Evolutionary conservation across 2,797 vertebrate genomes (phyloP).

Genomic region (Sebastes vulpes): DNA sequence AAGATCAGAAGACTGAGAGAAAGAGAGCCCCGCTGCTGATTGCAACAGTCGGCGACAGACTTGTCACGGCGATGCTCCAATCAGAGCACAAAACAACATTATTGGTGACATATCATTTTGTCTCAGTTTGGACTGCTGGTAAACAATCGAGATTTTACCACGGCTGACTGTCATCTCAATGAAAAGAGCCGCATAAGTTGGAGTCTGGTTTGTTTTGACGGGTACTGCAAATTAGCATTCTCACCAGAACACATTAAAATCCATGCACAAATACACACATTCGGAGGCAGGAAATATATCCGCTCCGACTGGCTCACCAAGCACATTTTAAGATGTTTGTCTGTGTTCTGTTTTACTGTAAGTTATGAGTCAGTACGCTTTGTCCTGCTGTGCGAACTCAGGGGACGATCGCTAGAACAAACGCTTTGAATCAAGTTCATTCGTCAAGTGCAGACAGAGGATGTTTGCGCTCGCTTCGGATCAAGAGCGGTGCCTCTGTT

Average conservation of each 20-base stretch:
- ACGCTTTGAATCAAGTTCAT: conserved; percentile 14
- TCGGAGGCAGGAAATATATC: background rate
- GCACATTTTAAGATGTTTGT: background rate
- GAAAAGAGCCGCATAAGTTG: background rate
- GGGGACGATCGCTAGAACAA: background rate
- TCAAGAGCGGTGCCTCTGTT: background rate
- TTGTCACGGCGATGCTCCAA: conserved; percentile 48
- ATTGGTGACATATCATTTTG: conserved; percentile 62
- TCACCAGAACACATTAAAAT: background rate
- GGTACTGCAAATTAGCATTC: conserved; percentile 19
- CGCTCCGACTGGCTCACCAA: background rate
- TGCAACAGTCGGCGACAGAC: conserved; percentile 43
- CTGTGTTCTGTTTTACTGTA: background rate
- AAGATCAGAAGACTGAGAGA: conserved; percentile 42
- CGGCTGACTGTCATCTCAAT: conserved; percentile 25
- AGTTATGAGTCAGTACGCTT: background rate
- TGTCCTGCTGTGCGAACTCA: conserved; percentile 8
- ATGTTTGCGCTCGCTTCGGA: background rate
- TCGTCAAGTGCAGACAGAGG: background rate
- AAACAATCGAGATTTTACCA: conserved; percentile 39
- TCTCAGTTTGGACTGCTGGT: conserved; percentile 45
- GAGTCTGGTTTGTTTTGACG: conserved; percentile 26
- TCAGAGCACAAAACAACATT: conserved; percentile 40
- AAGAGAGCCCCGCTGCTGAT: conserved; percentile 24
- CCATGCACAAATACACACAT: background rate